Evolutionary conservation across 2,888 invertebrate genomes (phyloP).

Genomic region (Meteorus cinctellus): DNA sequence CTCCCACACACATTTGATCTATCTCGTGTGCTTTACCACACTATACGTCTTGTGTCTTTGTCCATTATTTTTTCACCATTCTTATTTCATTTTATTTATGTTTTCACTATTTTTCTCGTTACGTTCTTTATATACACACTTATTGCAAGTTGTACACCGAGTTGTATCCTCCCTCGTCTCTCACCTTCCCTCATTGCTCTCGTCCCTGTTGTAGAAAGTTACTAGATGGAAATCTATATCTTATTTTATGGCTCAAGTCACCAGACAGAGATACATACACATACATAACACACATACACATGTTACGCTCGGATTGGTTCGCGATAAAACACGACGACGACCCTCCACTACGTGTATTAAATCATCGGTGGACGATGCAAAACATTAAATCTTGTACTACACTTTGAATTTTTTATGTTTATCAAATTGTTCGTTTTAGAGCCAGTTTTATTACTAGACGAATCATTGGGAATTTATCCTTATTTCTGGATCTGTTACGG

Average conservation of each 20-base stretch:
- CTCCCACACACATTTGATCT: conserved; percentile 64
- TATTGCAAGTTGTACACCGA: not conserved
- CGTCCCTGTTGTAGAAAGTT: conserved; percentile 68
- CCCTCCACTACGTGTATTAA: conserved; percentile 31
- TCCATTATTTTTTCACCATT: conserved; percentile 26
- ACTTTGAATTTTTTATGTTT: not conserved
- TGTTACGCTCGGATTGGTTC: conserved; percentile 45
- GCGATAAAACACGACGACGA: conserved; percentile 44
- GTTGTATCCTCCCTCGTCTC: conserved; percentile 4
- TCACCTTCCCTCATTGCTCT: conserved; percentile 2
- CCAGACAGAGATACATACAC: not conserved
- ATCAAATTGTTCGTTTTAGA: too few species aligned
- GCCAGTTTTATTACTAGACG: too few species aligned
- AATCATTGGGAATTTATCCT: not conserved
- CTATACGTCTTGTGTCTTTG: not conserved
- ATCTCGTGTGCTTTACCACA: conserved; percentile 39
- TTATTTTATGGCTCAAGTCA: conserved; percentile 67
- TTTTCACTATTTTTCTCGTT: not conserved
- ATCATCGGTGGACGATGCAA: conserved; percentile 27
- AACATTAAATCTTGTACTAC: conserved; percentile 29
- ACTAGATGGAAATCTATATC: conserved; percentile 73
- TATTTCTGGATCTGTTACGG: not conserved
- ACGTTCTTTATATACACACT: not conserved
- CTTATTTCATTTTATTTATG: conserved; percentile 4
- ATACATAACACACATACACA: conserved; percentile 44